Evolutionary conservation across 2,888 invertebrate species (phyloP).

Genomic region (Cyclophora punctaria): DNA sequence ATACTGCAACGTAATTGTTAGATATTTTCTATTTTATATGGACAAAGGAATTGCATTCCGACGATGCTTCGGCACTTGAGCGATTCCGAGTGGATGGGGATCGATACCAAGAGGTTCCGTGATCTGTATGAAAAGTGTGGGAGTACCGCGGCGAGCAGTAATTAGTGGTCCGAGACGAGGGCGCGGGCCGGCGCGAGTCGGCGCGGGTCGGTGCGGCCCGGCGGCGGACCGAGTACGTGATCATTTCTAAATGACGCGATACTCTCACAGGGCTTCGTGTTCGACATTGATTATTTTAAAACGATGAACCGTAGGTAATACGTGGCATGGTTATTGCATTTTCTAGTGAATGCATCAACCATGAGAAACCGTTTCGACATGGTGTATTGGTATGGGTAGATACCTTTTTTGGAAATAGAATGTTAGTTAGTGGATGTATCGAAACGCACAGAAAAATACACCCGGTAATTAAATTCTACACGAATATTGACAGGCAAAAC

Average conservation of each 20-base stretch:
- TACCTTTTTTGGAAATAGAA: no score
- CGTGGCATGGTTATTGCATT: no score
- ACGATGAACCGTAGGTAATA: no score
- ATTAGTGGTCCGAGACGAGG: constrained; percentile 47
- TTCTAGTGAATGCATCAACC: no score
- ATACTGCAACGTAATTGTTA: constrained; percentile 7
- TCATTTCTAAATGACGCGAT: not conserved
- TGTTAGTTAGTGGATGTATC: no score
- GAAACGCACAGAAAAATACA: no score
- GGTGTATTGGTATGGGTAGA: not conserved
- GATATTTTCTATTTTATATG: constrained; percentile 15
- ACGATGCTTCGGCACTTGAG: constrained; percentile 30
- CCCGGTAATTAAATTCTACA: no score
- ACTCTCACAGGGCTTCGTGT: not conserved
- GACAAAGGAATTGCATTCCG: constrained; percentile 39
- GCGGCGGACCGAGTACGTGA: constrained; percentile 13
- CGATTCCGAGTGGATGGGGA: constrained; percentile 46
- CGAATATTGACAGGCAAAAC: constrained; percentile 5
- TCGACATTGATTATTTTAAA: not conserved
- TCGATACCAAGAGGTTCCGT: constrained; percentile 60
- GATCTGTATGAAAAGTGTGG: constrained; percentile 67
- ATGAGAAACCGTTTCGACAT: no score
- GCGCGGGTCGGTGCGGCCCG: not conserved
- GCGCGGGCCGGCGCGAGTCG: constrained; percentile 11
- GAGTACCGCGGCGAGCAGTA: constrained; percentile 45